phyloP scores from a whole-genome alignment of 2,797 vertebrate genomes.

The Micromesistius poutassou region DNA sequence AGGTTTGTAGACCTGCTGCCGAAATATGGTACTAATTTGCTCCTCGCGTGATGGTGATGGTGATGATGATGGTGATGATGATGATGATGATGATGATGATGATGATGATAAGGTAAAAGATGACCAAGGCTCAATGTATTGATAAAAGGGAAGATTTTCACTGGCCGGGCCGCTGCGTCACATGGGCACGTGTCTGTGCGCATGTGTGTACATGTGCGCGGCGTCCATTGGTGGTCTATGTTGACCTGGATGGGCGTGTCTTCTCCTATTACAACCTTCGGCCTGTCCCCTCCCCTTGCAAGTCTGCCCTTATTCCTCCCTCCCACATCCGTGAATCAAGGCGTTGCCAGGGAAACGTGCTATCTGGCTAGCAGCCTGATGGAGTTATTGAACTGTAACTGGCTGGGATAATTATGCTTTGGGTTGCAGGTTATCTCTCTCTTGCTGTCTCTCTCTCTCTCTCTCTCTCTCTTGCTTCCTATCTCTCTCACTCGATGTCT shows the following conservation, averaged over 20 bases:
- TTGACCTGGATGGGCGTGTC: slow-evolving; percentile 8
- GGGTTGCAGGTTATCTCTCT: slow-evolving; percentile 85
- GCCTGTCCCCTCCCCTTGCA: slow-evolving; percentile 28
- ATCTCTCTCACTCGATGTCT: not conserved
- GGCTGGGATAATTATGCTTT: slow-evolving; percentile 95
- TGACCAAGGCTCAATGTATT: slow-evolving; percentile 42
- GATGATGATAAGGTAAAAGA: slow-evolving; percentile 40
- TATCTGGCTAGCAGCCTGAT: slow-evolving; percentile 92
- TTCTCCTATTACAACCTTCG: not conserved
- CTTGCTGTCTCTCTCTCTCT: slow-evolving; percentile 83
- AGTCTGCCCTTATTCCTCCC: slow-evolving; percentile 63
- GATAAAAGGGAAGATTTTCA: slow-evolving; percentile 31
- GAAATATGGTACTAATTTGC: not conserved
- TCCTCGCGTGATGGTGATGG: not conserved
- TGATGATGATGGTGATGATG: not conserved
- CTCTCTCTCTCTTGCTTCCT: not conserved
- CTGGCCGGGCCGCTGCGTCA: not conserved
- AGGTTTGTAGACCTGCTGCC: slow-evolving; percentile 27
- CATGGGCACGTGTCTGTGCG: not conserved
- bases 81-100: not conserved
- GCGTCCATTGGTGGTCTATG: slow-evolving; percentile 30
- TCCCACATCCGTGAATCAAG: slow-evolving; percentile 79
- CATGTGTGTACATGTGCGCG: not conserved
- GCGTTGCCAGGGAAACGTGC: slow-evolving; percentile 92
- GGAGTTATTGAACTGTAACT: slow-evolving; percentile 98